A percentile compares a stretch with the other conserved stretches of the same genome.
These are phyloP conservation scores for Cyprinus carpio DNA, from an alignment of 2,113 vertebrate genomes.

Conservation along the genomic window DNA sequence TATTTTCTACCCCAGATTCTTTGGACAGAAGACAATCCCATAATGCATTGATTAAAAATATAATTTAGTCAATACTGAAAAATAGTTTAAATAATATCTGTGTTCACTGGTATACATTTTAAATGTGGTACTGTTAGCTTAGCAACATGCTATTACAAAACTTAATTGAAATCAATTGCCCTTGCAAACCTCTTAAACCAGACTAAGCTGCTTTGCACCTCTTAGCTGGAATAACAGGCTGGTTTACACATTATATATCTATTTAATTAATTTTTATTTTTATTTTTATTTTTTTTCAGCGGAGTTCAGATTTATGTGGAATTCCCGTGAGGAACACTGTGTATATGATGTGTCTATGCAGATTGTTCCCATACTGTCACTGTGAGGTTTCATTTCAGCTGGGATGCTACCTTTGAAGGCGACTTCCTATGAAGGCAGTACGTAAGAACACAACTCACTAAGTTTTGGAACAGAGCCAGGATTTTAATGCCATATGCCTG, in stretches of 20 bases:
- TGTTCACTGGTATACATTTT: too few relatives aligned
- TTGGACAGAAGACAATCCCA: neutral
- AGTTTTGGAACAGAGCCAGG: neutral
- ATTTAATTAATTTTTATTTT: too few relatives aligned
- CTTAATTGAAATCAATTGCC: neutral
- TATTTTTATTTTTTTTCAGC: too few relatives aligned
- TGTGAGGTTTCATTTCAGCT: neutral
- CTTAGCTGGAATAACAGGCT: neutral
- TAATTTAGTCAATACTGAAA: neutral
- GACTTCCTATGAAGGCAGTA: neutral
- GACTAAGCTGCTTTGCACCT: neutral
- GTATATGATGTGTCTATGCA: neutral
- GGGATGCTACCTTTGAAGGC: neutral
- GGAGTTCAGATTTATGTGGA: neutral
- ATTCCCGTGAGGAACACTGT: neutral
- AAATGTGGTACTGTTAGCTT: neutral
- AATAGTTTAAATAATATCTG: neutral
- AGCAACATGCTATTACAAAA: neutral
- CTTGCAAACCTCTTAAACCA: neutral
- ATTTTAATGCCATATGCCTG: neutral
- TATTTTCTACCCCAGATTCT: neutral
- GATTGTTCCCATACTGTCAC: neutral
- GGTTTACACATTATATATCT: neutral
- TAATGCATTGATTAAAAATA: neutral
- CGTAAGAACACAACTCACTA: neutral